Conservation (phyloP, 2,888 invertebrate genomes). For the Dolichomitus sp. region DNA sequence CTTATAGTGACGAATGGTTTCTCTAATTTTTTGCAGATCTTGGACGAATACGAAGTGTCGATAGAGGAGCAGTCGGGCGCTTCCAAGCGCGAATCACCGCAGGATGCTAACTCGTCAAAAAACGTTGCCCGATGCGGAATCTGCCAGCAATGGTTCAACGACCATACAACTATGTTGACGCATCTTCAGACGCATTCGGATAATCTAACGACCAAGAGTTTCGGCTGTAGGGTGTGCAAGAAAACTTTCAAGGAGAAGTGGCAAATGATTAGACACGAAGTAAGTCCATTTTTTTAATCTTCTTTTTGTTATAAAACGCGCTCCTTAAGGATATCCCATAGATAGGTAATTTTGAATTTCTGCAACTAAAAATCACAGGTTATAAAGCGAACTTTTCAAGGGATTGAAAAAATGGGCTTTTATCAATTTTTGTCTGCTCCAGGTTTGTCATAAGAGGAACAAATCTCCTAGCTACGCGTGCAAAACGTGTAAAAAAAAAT, state of each 20-base stretch:
- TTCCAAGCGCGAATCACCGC: constrained; percentile 69
- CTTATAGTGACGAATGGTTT: neutral
- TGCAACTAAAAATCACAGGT: neutral
- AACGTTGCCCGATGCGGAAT: constrained; percentile 80
- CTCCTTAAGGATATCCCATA: no score
- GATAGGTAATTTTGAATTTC: no score
- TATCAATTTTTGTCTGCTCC: constrained; percentile 36
- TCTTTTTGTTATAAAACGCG: neutral
- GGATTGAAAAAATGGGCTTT: no score
- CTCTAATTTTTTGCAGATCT: constrained; percentile 61
- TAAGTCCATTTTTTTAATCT: constrained; percentile 62
- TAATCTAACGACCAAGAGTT: constrained; percentile 75
- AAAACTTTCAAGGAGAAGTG: constrained; percentile 82
- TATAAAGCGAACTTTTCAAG: neutral
- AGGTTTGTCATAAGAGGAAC: constrained; percentile 78
- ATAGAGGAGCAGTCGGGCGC: constrained; percentile 70
- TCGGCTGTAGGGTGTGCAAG: constrained; percentile 77
- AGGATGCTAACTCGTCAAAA: constrained; percentile 70
- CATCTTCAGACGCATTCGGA: constrained; percentile 81
- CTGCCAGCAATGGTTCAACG: constrained; percentile 79
- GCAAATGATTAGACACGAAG: constrained; percentile 80
- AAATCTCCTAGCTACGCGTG: constrained; percentile 71
- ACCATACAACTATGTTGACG: constrained; percentile 80
- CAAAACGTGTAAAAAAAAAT: constrained; percentile 76
- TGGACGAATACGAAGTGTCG: constrained; percentile 71